Evolutionary conservation across 1,140 invertebrate species (phyloP).

Genomic region (Anoplolepis gracilipes): DNA sequence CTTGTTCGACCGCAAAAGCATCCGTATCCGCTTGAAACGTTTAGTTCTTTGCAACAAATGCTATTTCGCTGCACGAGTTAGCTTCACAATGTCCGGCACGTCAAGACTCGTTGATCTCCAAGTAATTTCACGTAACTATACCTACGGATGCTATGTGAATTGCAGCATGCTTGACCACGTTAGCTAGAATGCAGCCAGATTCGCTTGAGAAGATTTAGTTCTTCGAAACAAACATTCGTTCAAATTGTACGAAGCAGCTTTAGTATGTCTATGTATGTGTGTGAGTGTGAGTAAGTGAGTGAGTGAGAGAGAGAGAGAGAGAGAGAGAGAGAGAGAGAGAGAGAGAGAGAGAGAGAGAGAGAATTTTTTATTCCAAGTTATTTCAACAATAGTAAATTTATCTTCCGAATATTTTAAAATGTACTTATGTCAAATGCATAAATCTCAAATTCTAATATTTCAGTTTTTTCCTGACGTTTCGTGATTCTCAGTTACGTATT

Average conservation of each 20-base stretch:
- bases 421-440: background rate
- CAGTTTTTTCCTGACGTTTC: background rate
- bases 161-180: no score
- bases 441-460: background rate
- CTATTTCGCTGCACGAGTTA: background rate
- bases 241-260: background rate
- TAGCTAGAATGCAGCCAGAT: background rate
- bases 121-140: background rate
- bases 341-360: no score
- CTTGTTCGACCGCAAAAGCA: conserved; percentile 13
- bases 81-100: background rate
- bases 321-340: no score
- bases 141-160: background rate
- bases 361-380: background rate
- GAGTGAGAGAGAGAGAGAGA: no score
- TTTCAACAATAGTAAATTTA: conserved; percentile 12
- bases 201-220: background rate
- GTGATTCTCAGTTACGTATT: background rate
- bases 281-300: no score
- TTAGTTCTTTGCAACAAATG: conserved; percentile 13
- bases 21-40: background rate
- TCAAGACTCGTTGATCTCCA: background rate
- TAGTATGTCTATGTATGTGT: background rate
- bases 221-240: background rate
- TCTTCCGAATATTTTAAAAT: background rate